Percentiles rank a stretch among this genome's conserved stretches.
Conservation (phyloP, 2,888 invertebrate species). For the Volucella bombylans region DNA sequence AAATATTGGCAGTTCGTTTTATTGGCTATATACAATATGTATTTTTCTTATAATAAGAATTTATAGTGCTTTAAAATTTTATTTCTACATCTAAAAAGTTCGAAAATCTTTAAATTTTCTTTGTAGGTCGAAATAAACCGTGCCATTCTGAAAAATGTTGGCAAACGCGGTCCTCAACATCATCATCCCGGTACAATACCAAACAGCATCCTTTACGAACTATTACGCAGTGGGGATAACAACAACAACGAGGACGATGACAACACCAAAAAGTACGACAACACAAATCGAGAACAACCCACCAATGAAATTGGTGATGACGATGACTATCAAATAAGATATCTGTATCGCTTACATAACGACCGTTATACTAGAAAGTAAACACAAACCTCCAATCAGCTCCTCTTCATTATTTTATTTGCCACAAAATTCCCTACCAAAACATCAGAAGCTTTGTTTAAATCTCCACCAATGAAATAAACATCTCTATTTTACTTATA, state of each 20-base stretch:
- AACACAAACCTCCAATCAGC: conserved; percentile 40
- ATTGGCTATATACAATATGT: too few species aligned
- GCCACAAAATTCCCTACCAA: not conserved
- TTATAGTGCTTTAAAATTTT: not conserved
- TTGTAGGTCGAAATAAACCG: conserved; percentile 87
- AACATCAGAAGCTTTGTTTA: conserved; percentile 7
- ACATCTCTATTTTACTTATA: conserved; percentile 2
- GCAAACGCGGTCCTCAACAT: conserved; percentile 85
- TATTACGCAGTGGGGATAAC: conserved; percentile 73
- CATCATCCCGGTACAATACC: conserved; percentile 62
- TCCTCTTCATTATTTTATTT: conserved; percentile 10
- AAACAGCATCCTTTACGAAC: conserved; percentile 73
- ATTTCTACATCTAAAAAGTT: not conserved
- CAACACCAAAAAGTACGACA: conserved; percentile 65
- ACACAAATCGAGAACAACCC: conserved; percentile 61
- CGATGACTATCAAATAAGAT: conserved; percentile 78
- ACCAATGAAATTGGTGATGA: conserved; percentile 73
- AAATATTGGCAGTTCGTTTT: too few species aligned
- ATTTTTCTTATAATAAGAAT: too few species aligned
- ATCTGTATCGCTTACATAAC: conserved; percentile 80
- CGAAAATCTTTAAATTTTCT: not conserved
- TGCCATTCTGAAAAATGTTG: conserved; percentile 88
- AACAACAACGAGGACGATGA: conserved; percentile 48
- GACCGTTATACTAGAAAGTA: conserved; percentile 76
- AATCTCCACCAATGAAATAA: not conserved